Evolutionary conservation across 2,113 vertebrate genomes (phyloP).

Genomic region (Calyptommatus sinebrachiatus): DNA sequence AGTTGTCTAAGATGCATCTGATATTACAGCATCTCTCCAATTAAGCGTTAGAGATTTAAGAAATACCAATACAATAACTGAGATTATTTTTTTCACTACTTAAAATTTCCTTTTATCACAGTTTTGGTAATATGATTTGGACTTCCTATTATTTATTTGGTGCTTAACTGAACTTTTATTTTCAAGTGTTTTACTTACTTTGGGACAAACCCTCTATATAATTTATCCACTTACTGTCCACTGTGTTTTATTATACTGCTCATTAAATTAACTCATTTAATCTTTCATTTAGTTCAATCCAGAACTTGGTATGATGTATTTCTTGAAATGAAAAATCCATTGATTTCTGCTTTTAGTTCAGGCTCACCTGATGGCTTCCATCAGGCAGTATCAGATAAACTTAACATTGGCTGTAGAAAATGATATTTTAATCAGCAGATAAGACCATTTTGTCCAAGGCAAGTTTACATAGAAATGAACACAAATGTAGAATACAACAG

Average conservation of each 20-base stretch:
- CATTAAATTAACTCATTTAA: conserved; percentile 50
- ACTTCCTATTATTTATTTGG: background rate
- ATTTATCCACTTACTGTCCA: conserved; percentile 16
- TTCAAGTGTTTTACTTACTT: background rate
- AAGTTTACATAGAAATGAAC: conserved; percentile 39
- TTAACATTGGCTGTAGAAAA: conserved; percentile 44
- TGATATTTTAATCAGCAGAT: conserved; percentile 64
- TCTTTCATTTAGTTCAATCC: conserved; percentile 56
- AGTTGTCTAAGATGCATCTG: background rate
- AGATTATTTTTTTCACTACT: background rate
- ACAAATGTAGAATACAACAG: conserved; percentile 35
- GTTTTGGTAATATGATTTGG: background rate
- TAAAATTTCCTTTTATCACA: background rate
- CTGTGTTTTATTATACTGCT: conserved; percentile 40
- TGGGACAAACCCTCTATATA: background rate
- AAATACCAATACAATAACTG: background rate
- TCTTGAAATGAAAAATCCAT: conserved; percentile 51
- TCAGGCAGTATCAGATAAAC: conserved; percentile 57
- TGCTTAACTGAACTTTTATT: background rate
- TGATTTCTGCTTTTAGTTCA: conserved; percentile 61
- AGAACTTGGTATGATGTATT: conserved; percentile 47
- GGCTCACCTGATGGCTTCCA: conserved; percentile 34
- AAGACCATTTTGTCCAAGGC: conserved; percentile 45
- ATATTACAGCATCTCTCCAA: background rate
- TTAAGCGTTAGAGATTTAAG: background rate